Conservation (phyloP, 2,797 vertebrate genomes). For the Chiloscyllium punctatum region DNA sequence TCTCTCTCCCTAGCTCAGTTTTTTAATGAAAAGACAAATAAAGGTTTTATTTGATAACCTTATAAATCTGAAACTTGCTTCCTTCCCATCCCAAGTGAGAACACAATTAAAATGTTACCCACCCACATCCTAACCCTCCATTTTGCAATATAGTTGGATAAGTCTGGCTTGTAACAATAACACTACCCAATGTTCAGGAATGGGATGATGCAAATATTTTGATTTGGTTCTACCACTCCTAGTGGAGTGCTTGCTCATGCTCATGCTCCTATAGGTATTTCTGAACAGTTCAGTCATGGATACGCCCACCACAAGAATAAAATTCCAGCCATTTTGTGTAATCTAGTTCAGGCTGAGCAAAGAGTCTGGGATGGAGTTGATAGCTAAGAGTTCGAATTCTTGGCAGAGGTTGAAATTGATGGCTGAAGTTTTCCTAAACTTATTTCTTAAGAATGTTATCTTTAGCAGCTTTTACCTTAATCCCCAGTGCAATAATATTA, state of each 20-base stretch:
- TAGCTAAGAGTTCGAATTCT: background rate
- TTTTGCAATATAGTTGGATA: too few species aligned
- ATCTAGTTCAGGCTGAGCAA: background rate
- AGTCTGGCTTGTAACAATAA: background rate
- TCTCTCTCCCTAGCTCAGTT: too few species aligned
- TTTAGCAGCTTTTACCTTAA: background rate
- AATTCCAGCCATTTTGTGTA: background rate
- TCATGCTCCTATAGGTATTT: background rate
- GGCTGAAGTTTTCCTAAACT: background rate
- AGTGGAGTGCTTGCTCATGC: background rate
- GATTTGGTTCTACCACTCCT: background rate
- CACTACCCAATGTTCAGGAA: background rate
- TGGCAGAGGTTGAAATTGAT: background rate
- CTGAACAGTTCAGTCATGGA: background rate
- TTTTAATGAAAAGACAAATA: too few species aligned
- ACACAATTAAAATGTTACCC: too few species aligned
- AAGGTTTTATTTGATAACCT: too few species aligned
- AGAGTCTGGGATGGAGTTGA: background rate
- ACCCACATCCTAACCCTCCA: too few species aligned
- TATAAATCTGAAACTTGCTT: too few species aligned
- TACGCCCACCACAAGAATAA: background rate
- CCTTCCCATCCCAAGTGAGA: too few species aligned
- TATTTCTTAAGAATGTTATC: background rate
- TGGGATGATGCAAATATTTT: background rate
- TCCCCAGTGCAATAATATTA: background rate